Base-by-base conservation (phyloP, 2,888 invertebrate species). In the Tetramorium bicarinatum region DNA sequence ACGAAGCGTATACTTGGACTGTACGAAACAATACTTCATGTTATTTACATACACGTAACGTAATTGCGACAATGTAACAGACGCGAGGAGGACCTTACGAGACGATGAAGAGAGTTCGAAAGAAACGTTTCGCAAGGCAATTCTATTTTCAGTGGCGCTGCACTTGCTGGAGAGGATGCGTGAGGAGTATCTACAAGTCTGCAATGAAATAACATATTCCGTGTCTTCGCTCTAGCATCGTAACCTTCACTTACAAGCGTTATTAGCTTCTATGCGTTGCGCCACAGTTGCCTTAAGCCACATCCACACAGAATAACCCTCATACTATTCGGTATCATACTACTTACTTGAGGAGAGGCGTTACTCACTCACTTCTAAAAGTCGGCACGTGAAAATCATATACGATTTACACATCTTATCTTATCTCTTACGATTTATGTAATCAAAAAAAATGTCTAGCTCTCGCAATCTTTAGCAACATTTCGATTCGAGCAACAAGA, bases 131-230 rank as follows among this genome's bases (percentile, higher is more conserved):
- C n/a, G 13, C 52, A 67, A 62, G 34, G 11, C 34, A 29, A 9
- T 59, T 71, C 59, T 80, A 71, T 80, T 71, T 80, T 47, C 47
- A 77, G 25, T 77, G n/a, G 15, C 18, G 44, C 25, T 59, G 21
- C 77, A 79, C 69, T 79, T 29, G 79, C 56, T 34, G 11, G 21
- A 72, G 52, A 71, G 54, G 21, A 79, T 59, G 79, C 71, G 47
- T 25, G 47, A 56, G 44, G 44, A 44, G 15, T 59, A 69, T 56
- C 29, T 21, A 44, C 56, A 29, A 56, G 44, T 11, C 69, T 38
- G 56, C 56, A 59, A 71, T 47, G 71, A 71, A 79, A 71, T 71
- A 71, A 80, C 72, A 34, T 71, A 47, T 80, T 80, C 72, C 79
- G 72, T 80, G 47, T 80, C 72, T 56, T 69, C 79, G 69, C n/a